Evolutionary conservation across 2,888 invertebrate species (phyloP).

Genomic region (Caprella mutica): DNA sequence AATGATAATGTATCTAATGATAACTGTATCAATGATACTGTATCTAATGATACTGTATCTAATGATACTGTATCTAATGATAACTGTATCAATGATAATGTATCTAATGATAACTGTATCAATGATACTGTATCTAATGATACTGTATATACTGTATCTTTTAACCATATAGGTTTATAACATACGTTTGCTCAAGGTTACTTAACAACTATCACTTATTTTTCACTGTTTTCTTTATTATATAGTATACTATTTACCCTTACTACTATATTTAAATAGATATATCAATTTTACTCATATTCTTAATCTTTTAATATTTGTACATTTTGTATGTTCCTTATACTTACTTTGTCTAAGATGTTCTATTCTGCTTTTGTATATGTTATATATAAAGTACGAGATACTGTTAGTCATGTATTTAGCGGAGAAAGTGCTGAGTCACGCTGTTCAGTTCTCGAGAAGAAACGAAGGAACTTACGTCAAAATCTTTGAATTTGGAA

Average conservation of each 20-base stretch:
- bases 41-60: too few species aligned
- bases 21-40: constrained; percentile 1
- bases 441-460: too few species aligned
- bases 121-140: not conserved
- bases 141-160: not conserved
- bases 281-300: constrained; percentile 7
- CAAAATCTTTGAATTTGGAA: too few species aligned
- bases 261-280: not conserved
- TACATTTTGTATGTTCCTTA: too few species aligned
- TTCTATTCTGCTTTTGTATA: too few species aligned
- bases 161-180: not conserved
- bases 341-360: too few species aligned
- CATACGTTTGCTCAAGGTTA: not conserved
- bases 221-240: constrained; percentile 1
- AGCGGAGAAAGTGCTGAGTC: too few species aligned
- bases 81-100: constrained; percentile 6
- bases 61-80: constrained; percentile 4
- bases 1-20: constrained; percentile 8
- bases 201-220: not conserved
- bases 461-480: too few species aligned
- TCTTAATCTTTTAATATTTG: too few species aligned
- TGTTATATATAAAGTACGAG: too few species aligned
- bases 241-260: constrained; percentile 9
- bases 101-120: constrained; percentile 10
- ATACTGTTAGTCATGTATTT: too few species aligned